A percentile compares a stretch with the other conserved stretches of the same genome.
Conservation (phyloP, 2,113 vertebrate species). For the human (Homo sapiens) region DNA sequence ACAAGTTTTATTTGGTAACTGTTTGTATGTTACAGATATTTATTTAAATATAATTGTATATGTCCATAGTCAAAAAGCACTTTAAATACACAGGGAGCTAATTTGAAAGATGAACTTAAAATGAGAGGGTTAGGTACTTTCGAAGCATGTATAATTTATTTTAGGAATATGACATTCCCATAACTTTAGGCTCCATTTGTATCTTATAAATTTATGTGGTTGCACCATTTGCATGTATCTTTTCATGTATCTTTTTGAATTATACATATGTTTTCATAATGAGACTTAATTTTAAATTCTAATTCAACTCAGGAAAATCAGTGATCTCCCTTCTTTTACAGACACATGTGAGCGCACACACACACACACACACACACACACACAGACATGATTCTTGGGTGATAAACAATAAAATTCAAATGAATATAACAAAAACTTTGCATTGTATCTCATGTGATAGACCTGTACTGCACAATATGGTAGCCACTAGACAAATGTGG, state of each 20-base stretch:
- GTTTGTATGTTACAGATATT: background rate
- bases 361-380: too few relatives aligned
- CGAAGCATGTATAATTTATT: background rate
- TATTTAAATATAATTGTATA: constrained; percentile 29
- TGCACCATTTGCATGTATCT: background rate
- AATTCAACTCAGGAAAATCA: background rate
- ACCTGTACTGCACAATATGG: background rate
- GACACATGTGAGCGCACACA: too few relatives aligned
- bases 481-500: background rate
- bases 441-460: background rate
- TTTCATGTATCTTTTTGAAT: background rate
- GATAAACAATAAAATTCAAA: background rate
- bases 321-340: background rate
- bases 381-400: background rate
- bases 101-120: constrained; percentile 22
- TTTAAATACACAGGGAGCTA: background rate
- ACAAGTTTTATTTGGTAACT: background rate
- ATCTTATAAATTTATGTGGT: background rate
- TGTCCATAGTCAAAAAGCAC: background rate
- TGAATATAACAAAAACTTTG: background rate
- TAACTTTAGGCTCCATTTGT: background rate
- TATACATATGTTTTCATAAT: background rate
- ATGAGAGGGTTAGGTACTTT: background rate
- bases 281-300: background rate
- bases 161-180: background rate